Conservation (phyloP, 2,888 invertebrate genomes). For the Stomorhina lunata region DNA sequence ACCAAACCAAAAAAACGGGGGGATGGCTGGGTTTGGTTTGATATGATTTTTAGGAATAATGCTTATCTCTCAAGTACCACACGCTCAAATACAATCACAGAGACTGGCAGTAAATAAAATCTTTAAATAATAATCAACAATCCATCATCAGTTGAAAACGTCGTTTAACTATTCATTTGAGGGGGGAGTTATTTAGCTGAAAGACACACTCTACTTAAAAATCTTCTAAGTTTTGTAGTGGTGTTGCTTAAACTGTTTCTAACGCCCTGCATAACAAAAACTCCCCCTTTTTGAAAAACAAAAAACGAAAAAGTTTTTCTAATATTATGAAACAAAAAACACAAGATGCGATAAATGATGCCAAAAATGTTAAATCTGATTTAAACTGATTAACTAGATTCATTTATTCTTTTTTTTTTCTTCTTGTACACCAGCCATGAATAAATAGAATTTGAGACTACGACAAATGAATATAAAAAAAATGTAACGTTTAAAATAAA, state of each 20-base stretch:
- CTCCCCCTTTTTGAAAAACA: conserved; percentile 25
- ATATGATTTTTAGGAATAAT: conserved; percentile 41
- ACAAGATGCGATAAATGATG: conserved; percentile 63
- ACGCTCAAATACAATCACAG: conserved; percentile 53
- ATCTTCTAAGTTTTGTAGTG: not conserved
- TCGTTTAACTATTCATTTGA: not conserved
- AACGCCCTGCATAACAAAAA: conserved; percentile 43
- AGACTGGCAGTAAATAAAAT: conserved; percentile 42
- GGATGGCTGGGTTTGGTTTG: conserved; percentile 34
- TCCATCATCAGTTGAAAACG: conserved; percentile 71
- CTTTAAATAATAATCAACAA: conserved; percentile 76
- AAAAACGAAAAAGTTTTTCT: conserved; percentile 1
- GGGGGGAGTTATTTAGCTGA: conserved; percentile 34
- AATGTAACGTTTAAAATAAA: conserved; percentile 17
- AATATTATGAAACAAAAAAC: conserved; percentile 8
- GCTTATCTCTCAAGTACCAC: conserved; percentile 65
- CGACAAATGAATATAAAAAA: conserved; percentile 4
- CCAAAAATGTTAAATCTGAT: conserved; percentile 62
- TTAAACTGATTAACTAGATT: conserved; percentile 62
- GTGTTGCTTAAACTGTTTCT: conserved; percentile 1
- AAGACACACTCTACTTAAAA: not conserved
- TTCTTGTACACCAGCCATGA: not conserved
- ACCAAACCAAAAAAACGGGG: no score
- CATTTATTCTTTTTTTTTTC: conserved; percentile 25
- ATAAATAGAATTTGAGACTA: conserved; percentile 5